Conservation (phyloP, 2,888 invertebrate species). For the Dichetophora obliterata region DNA sequence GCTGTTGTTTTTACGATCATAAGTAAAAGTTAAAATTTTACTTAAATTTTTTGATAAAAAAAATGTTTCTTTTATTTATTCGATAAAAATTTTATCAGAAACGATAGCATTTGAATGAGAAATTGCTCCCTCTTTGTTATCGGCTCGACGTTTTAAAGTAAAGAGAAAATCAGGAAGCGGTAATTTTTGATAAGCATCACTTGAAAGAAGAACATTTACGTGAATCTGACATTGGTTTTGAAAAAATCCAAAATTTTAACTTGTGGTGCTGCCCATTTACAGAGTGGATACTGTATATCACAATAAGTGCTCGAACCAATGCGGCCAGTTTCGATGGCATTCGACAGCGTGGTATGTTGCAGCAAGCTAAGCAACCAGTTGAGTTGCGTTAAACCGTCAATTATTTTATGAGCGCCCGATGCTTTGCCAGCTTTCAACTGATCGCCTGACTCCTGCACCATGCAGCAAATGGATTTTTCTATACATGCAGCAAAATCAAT, state of each 20-base stretch:
- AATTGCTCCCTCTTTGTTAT: too few relatives aligned
- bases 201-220: slow-evolving; percentile 45
- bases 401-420: slow-evolving; percentile 71
- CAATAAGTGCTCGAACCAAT: slow-evolving; percentile 63
- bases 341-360: slow-evolving; percentile 71
- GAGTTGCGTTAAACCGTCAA: slow-evolving; percentile 71
- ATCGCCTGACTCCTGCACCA: slow-evolving; percentile 68
- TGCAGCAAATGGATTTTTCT: slow-evolving; percentile 74
- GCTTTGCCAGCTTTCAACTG: slow-evolving; percentile 62
- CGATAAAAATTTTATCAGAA: too few relatives aligned
- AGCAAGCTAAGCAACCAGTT: slow-evolving; percentile 69
- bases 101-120: too few relatives aligned
- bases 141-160: too few relatives aligned
- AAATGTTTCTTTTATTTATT: too few relatives aligned
- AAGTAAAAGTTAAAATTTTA: too few relatives aligned
- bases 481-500: slow-evolving; percentile 76
- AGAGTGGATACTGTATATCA: slow-evolving; percentile 69
- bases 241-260: slow-evolving; percentile 55
- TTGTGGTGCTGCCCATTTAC: slow-evolving; percentile 66
- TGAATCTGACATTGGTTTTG: slow-evolving; percentile 56
- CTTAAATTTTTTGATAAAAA: too few relatives aligned
- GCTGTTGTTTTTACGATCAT: too few relatives aligned
- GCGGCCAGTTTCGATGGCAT: slow-evolving; percentile 72
- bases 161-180: too few relatives aligned
- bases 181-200: too few relatives aligned